phyloP scores from a whole-genome alignment of 2,113 vertebrate species.

The Serilophus lunatus region DNA sequence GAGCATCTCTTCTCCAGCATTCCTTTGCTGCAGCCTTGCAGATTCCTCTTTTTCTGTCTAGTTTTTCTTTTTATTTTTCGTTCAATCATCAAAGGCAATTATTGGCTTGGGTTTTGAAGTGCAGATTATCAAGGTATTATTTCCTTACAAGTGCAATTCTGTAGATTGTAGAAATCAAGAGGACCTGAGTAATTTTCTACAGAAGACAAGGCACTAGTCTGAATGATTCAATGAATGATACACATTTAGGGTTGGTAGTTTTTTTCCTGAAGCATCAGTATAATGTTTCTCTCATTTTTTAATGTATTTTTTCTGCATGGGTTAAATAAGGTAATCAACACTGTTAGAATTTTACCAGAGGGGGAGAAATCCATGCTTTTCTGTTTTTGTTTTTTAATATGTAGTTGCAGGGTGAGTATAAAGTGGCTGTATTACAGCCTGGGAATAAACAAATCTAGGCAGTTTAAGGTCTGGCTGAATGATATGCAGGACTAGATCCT shows the following conservation, averaged over 20 bases:
- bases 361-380: not conserved
- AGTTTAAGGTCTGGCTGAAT: slow-evolving; percentile 22
- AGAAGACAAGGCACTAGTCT: slow-evolving; percentile 13
- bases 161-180: slow-evolving; percentile 29
- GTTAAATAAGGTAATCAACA: slow-evolving; percentile 50
- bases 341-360: not conserved
- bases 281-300: not conserved
- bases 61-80: not conserved
- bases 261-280: not conserved
- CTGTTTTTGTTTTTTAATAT: not conserved
- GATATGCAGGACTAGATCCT: not conserved
- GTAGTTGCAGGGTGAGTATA: slow-evolving; percentile 6
- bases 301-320: not conserved
- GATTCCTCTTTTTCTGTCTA: not conserved
- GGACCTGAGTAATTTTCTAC: slow-evolving; percentile 44
- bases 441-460: not conserved
- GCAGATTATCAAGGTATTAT: slow-evolving; percentile 60
- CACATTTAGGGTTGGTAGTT: not conserved
- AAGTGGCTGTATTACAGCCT: slow-evolving; percentile 30
- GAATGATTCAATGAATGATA: slow-evolving; percentile 19
- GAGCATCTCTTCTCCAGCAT: slow-evolving; percentile 25
- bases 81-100: slow-evolving; percentile 39
- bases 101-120: slow-evolving; percentile 63
- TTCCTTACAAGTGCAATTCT: slow-evolving; percentile 44
- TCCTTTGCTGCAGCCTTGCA: slow-evolving; percentile 23